Percentiles rank a stretch among this genome's conserved stretches.
Evolutionary conservation across 2,888 invertebrate species (phyloP).

Genomic region (Eucriotettix oculatus): DNA sequence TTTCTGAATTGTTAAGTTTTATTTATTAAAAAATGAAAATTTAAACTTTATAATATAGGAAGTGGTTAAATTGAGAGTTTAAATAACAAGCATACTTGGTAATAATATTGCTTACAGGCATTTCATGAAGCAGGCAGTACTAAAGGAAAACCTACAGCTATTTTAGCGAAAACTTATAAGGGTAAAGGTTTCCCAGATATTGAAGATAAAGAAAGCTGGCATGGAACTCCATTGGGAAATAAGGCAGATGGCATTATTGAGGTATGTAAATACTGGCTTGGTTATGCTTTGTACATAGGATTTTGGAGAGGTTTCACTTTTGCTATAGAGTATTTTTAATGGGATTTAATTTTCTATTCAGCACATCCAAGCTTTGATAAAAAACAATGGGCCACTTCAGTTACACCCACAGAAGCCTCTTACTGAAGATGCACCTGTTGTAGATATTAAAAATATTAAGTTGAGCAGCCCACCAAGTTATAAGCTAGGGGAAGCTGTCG

Average conservation of each 20-base stretch:
- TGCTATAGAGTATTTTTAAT: background rate
- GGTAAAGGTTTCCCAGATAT: conserved; percentile 80
- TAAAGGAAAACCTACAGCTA: conserved; percentile 73
- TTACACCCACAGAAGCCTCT: conserved; percentile 45
- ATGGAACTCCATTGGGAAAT: conserved; percentile 87
- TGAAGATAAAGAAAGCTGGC: conserved; percentile 92
- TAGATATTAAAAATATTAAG: conserved; percentile 52
- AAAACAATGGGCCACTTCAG: conserved; percentile 45
- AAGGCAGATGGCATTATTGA: conserved; percentile 51
- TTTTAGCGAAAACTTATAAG: conserved; percentile 92
- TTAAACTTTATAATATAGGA: too few species aligned
- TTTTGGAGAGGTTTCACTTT: too few species aligned
- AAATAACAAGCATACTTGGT: too few species aligned
- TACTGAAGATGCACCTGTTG: conserved; percentile 48
- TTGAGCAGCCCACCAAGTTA: conserved; percentile 72
- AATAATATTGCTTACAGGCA: conserved; percentile 30
- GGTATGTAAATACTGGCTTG: conserved; percentile 22
- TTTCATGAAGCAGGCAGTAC: conserved; percentile 62
- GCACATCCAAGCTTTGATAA: conserved; percentile 47
- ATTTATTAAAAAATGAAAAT: too few species aligned
- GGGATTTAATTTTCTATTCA: conserved; percentile 20
- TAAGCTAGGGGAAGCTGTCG: conserved; percentile 57
- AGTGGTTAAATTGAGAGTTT: too few species aligned
- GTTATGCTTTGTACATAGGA: too few species aligned
- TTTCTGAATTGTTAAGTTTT: too few species aligned